phyloP scores from a whole-genome alignment of 1,140 invertebrate species.

The Lepidurus apus region DNA sequence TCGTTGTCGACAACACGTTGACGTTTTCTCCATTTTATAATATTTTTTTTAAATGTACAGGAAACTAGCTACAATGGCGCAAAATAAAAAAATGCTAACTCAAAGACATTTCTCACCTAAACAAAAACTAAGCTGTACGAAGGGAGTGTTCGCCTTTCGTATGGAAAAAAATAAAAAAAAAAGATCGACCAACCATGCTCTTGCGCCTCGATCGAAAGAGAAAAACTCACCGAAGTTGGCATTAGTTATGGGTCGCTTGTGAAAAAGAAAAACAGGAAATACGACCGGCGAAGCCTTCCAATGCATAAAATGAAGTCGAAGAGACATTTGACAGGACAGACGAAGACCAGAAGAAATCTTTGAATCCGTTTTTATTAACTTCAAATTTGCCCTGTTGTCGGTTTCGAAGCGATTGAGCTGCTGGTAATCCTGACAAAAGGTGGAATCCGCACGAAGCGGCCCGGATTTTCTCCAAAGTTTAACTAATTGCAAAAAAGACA shows the following conservation, averaged over 20 bases:
- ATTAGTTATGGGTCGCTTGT: neutral
- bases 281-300: neutral
- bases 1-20: neutral
- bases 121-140: too few relatives aligned
- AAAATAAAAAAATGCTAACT: neutral
- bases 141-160: too few relatives aligned
- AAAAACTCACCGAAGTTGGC: neutral
- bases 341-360: neutral
- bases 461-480: too few relatives aligned
- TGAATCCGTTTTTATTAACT: neutral
- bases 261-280: neutral
- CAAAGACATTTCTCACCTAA: too few relatives aligned
- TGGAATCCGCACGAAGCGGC: too few relatives aligned
- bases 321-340: neutral
- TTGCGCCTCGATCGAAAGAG: neutral
- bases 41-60: neutral
- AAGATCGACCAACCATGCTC: neutral
- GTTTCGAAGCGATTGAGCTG: neutral
- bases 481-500: too few relatives aligned
- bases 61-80: neutral
- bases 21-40: neutral
- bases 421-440: too few relatives aligned
- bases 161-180: neutral
- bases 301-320: neutral
- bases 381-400: neutral